Conservation (phyloP, 2,888 invertebrate genomes). For the Megaustenia siamemsis region DNA sequence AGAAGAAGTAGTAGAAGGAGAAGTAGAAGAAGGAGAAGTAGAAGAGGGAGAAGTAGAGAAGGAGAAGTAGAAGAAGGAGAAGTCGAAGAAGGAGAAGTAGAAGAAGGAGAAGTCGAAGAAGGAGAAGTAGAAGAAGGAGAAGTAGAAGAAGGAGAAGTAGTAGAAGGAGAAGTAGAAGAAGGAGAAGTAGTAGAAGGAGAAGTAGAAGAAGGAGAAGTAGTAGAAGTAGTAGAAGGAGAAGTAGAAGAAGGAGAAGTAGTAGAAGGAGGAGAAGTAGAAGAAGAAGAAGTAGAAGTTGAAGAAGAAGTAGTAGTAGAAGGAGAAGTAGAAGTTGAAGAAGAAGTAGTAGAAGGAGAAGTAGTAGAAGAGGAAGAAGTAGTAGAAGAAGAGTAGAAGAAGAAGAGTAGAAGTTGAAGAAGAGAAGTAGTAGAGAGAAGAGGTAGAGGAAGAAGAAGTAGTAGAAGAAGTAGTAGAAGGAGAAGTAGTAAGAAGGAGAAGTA, state of each 20-base stretch:
- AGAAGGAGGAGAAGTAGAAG: not conserved
- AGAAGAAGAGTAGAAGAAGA: not conserved
- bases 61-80: not conserved
- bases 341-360: not conserved
- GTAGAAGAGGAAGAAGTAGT: not conserved
- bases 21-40: not conserved
- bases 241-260: not conserved
- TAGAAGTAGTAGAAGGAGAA: conserved; percentile 6
- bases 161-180: not conserved
- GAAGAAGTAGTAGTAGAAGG: not conserved
- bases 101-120: not conserved
- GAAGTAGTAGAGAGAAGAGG: not conserved
- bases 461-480: not conserved
- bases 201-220: conserved; percentile 13
- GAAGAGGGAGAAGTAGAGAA: not conserved
- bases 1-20: not conserved
- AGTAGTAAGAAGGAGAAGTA: no score
- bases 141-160: not conserved
- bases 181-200: not conserved
- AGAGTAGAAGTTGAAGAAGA: not conserved
- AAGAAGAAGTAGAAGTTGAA: not conserved
- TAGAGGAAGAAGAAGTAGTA: conserved; percentile 6
- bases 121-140: not conserved
- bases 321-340: not conserved
- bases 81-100: no score